Conservation (phyloP, 2,113 vertebrate genomes). For the Theristicus caerulescens region DNA sequence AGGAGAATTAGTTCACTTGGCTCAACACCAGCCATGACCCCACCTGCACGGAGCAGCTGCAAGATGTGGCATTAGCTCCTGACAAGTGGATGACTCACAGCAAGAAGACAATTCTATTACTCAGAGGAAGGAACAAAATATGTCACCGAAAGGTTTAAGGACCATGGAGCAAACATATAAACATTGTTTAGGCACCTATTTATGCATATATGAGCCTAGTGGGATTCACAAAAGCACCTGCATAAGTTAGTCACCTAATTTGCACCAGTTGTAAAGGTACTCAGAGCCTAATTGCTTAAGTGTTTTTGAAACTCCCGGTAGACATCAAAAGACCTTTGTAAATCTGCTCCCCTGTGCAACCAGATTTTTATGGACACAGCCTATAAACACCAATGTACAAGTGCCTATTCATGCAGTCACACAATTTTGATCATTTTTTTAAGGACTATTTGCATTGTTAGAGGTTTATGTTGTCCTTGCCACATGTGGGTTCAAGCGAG, state of each 20-base stretch:
- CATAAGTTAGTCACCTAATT: conserved; percentile 49
- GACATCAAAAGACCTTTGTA: conserved; percentile 35
- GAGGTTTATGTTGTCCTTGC: neutral
- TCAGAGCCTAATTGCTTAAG: conserved; percentile 38
- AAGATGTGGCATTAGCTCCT: neutral
- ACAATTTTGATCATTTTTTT: neutral
- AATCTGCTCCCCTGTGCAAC: conserved; percentile 3
- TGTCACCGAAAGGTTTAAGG: conserved; percentile 26
- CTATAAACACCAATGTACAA: neutral
- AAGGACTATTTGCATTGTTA: neutral
- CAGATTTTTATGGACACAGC: conserved; percentile 7
- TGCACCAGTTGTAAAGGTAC: conserved; percentile 20
- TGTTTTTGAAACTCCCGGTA: neutral
- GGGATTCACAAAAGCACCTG: conserved; percentile 45
- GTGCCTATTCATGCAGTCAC: neutral
- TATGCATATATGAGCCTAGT: conserved; percentile 20
- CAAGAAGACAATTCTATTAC: conserved; percentile 40
- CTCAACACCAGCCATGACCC: conserved; percentile 19
- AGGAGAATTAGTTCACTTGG: neutral
- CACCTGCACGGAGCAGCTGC: conserved; percentile 18
- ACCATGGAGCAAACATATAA: neutral
- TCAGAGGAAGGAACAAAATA: conserved; percentile 51
- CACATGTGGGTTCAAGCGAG: neutral
- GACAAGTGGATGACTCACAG: conserved; percentile 44
- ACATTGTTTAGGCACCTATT: conserved; percentile 50